Evolutionary conservation across 2,113 vertebrate species (phyloP), one percentile per base, ranked within the genome.

Genomic region (Actinemys pallida): DNA sequence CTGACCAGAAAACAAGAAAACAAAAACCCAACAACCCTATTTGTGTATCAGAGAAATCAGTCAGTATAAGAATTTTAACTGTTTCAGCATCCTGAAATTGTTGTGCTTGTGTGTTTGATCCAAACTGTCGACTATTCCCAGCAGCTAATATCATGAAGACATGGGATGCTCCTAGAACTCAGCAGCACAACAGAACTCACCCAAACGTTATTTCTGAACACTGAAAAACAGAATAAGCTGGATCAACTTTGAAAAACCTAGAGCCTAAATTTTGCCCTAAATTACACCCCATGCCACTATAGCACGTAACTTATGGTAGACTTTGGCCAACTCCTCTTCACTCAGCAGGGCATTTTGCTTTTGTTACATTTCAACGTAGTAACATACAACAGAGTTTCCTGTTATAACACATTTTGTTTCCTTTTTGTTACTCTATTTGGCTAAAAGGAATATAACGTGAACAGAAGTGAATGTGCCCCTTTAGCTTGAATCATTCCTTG

Each of bases 381-480:
- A 27, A 27, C n/a, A 72, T 39, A 39, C 65, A 72, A 72, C 65
- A 72, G 35, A 20, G 35, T 47, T 78, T 47, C 42, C 42, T 27
- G 42, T 78, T 45, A 78, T 14, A 78, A 11, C 22, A 27, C 42
- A 78, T 78, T 78, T 78, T 78, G 42, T 45, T 78, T 78, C 42
- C 20, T 47, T 45, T 17, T 76, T 76, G 42, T 76, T 47, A 25
- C 42, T 47, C 42, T 78, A 78, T 47, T 47, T 47, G 75, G 42
- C 75, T 27, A 78, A 78, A 78, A 78, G 12, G 42, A 24, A 78
- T 47, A 39, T 47, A 78, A 80, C 47, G 42, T 35, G 79, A 35
- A 35, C 0, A 0, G 22, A 17, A 50, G 9, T 31, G 83, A 0
- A 0, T 1, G 3, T 5, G 17, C 3, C 47, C 57, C 50, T 14